Base-by-base conservation (phyloP, 2,113 vertebrate species). In the Paraplagusia blochii region DNA sequence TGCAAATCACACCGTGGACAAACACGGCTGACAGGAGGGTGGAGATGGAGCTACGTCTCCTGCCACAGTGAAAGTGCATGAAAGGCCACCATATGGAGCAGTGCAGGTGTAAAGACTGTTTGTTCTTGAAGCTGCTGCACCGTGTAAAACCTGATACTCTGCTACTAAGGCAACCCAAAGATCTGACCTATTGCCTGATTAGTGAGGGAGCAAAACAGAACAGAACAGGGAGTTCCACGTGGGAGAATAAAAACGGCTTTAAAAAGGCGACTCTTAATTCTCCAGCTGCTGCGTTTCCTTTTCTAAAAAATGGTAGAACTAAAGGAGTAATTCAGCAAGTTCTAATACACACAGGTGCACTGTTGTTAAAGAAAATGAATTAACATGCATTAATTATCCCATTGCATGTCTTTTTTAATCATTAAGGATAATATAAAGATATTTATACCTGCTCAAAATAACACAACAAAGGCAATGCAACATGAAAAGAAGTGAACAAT, bases 1-100 rank as follows among this genome's bases (percentile, higher is more conserved):
- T 38, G 66, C 36, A 58, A 72, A 65, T 79, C 74, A 72, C 64
- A 66, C 16, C 8, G 48, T 56, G 55, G 55, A 70, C 53, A 84
- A 85, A 87, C 81, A 80, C 13, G 53, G 44, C 67, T 67, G 72
- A 54, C 42, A 53, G 46, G 49, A 44, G 34, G 22, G 22, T 40
- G 71, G 53, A 67, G 62, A 53, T 49, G 51, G 74, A 61, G 43
- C 44, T 38, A 72, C 59, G 56, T 38, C 47, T 81, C 54, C 64
- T 58, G 49, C 63, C 43, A 54, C 60, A 63, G 65, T 79, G 72
- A 84, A 87, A 87, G 84, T 78, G 70, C 84, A 79, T 81, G 57
- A 79, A 83, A 85, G 81, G 85, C 86, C 76, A 86, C 85, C 89
- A 90, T 88, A 89, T 91, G 90, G 82, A 73, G 58, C 18, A 36